Evolutionary conservation across 2,888 invertebrate species (phyloP), one percentile per base, ranked within the genome.

Genomic region (Drosophila colorata): DNA sequence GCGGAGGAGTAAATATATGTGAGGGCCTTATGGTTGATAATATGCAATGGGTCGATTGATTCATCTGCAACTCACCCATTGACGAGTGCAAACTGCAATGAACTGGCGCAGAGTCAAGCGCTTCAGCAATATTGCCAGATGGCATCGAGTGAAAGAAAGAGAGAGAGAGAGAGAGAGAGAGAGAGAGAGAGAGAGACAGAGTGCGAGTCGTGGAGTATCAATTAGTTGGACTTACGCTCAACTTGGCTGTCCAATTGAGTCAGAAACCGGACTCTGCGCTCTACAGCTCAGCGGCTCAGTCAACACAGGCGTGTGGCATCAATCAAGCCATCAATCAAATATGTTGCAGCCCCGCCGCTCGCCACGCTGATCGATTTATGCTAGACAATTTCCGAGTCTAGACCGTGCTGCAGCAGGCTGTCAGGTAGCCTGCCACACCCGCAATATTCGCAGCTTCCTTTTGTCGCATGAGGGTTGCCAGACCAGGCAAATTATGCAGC

Each of bases 301-400:
- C 72, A 64, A 73, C 65, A 57, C 23, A n/a, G 16, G 9, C 35
- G 55, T 48, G 47, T 46, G 59, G 49, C 74, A 74, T 78, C 81
- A 73, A 84, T 84, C 85, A 67, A 66, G 75, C 71, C 63, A 88
- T 83, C 82, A 88, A 88, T 83, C 84, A 86, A 76, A 59, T 16
- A 48, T 47, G 57, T 16, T 33, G n/a, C 20, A 40, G 20, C 43
- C 49, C 23, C 13, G 11, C 20, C 14, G 11, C 16, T 58, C 9
- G 28, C 28, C 0, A 28, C 9, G 40, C 44, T 58, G 63, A 72
- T 85, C 88, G 78, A 81, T 76, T 75, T 68, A 47, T 59, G 65
- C 68, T 56, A 59, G 66, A 59, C 63, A 53, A 47, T 56, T 63
- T 46, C 47, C 59, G 46, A 16, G 63, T 20, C 43, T 49, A 44